These are phyloP conservation scores for Tringa solitaria DNA, from an alignment of 2,113 vertebrate genomes.

Conservation along the genomic window DNA sequence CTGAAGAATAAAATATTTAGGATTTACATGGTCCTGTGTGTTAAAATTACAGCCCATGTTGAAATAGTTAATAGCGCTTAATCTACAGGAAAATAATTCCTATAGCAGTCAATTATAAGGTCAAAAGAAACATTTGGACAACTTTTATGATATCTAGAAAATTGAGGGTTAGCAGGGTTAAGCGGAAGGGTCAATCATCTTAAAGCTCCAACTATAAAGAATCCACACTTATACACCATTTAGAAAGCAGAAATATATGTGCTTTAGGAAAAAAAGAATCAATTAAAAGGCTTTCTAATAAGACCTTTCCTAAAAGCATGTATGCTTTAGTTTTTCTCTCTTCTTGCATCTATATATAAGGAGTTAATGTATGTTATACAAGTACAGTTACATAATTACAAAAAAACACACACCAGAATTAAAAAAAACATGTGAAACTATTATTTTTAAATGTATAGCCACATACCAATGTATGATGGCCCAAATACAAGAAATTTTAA, in stretches of 20 bases:
- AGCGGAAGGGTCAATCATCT: neutral
- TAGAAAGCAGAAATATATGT: neutral
- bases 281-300: neutral
- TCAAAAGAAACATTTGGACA: neutral
- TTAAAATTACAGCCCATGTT: neutral
- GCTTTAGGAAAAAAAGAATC: neutral
- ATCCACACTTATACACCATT: neutral
- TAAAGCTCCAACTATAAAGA: neutral
- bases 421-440: neutral
- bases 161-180: neutral
- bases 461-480: neutral
- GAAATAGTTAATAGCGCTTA: neutral
- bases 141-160: neutral
- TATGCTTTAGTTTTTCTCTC: neutral
- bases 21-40: neutral
- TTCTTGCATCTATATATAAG: neutral
- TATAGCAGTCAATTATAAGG: neutral
- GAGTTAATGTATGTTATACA: slow-evolving; percentile 4
- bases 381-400: slow-evolving; percentile 38
- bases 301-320: neutral
- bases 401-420: neutral
- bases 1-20: neutral
- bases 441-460: neutral
- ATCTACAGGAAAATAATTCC: neutral
- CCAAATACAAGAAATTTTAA: slow-evolving; percentile 4